phyloP scores from a whole-genome alignment of 1,140 invertebrate species.

The Rhizoglyphus robini region DNA sequence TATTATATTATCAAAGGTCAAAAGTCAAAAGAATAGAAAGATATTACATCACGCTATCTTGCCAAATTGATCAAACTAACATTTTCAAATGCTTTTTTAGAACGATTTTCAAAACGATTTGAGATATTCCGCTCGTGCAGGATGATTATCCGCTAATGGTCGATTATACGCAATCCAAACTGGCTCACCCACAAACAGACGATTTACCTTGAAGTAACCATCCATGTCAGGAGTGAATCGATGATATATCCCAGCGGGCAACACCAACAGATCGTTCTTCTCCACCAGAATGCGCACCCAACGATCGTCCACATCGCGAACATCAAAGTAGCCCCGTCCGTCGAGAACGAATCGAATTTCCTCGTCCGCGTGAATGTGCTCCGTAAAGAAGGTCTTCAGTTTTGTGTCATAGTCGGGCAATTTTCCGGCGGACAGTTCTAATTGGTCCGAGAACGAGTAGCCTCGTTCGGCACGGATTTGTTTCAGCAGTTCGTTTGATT shows the following conservation, averaged over 20 bases:
- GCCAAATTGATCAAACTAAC: too few species aligned
- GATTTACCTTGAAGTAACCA: constrained; percentile 65
- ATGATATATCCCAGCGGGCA: constrained; percentile 94
- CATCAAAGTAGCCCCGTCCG: constrained; percentile 92
- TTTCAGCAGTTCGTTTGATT: constrained; percentile 47
- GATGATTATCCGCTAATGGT: constrained; percentile 70
- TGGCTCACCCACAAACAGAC: constrained; percentile 81
- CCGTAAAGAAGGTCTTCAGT: constrained; percentile 74
- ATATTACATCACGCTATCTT: too few species aligned
- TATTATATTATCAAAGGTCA: too few species aligned
- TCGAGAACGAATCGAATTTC: constrained; percentile 78
- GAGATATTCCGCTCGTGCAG: constrained; percentile 39
- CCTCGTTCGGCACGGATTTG: constrained; percentile 58
- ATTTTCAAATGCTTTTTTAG: too few species aligned
- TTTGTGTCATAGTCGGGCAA: constrained; percentile 77
- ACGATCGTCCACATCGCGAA: constrained; percentile 65
- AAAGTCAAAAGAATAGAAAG: too few species aligned
- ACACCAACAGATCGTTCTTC: constrained; percentile 74
- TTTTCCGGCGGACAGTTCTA: constrained; percentile 64
- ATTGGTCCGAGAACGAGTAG: constrained; percentile 79
- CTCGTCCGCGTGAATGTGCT: constrained; percentile 94
- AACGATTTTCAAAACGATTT: background rate
- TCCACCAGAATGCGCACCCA: constrained; percentile 83
- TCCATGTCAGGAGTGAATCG: constrained; percentile 75
- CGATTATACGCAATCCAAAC: constrained; percentile 79